phyloP scores from a whole-genome alignment of 1,140 invertebrate genomes.

The Drosophila sp. region DNA sequence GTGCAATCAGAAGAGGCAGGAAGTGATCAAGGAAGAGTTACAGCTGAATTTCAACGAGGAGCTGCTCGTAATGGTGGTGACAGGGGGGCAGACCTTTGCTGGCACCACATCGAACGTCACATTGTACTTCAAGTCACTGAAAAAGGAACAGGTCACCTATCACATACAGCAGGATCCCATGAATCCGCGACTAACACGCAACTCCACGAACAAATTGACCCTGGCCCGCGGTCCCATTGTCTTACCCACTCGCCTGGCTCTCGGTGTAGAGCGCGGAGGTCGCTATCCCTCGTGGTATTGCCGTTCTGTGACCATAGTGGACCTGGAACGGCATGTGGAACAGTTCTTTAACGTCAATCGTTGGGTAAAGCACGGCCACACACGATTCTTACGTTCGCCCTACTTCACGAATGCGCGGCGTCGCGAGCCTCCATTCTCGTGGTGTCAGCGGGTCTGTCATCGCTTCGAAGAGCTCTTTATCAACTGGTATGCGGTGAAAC shows the following conservation, averaged over 20 bases:
- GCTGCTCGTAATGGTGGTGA: conserved; percentile 26
- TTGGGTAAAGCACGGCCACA: conserved; percentile 28
- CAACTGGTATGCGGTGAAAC: conserved; percentile 27
- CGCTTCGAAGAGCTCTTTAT: conserved; percentile 1
- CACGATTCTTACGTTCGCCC: conserved; percentile 19
- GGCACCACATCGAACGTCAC: conserved; percentile 44
- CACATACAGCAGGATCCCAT: conserved; percentile 37
- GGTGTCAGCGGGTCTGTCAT: conserved; percentile 16
- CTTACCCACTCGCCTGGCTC: conserved; percentile 37
- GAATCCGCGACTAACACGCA: conserved; percentile 20
- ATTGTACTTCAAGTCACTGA: conserved; percentile 35
- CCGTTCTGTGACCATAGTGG: conserved; percentile 23
- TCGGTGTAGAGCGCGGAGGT: conserved; percentile 23
- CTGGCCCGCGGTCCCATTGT: conserved; percentile 7
- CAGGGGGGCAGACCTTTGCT: conserved; percentile 35
- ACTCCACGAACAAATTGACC: conserved; percentile 24
- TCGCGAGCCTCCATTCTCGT: background rate
- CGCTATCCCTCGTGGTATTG: conserved; percentile 50
- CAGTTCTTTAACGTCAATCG: conserved; percentile 34
- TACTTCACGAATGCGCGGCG: background rate
- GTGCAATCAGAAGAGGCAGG: background rate
- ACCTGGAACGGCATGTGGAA: conserved; percentile 3
- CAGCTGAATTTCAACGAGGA: background rate
- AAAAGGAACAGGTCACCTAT: conserved; percentile 1
- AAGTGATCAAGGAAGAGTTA: background rate